Percentiles rank a stretch among this genome's conserved stretches.
Conservation (phyloP, 1,140 invertebrate species). For the Caenorhabditis remanei region DNA sequence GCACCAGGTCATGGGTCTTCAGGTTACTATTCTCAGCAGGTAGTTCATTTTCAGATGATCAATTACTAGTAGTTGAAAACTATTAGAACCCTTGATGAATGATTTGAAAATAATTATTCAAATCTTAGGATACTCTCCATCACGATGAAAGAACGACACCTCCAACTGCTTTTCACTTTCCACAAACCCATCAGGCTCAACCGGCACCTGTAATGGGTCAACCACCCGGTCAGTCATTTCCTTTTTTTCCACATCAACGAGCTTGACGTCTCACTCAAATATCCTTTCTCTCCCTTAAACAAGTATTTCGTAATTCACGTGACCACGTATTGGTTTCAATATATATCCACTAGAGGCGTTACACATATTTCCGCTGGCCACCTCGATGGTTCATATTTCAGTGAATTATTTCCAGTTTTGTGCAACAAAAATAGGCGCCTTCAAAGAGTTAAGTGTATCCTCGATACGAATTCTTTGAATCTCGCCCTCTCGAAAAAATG, state of each 20-base stretch:
- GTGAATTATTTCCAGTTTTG: neutral
- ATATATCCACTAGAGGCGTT: neutral
- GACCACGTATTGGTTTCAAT: slow-evolving; percentile 5
- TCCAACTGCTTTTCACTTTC: slow-evolving; percentile 39
- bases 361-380: neutral
- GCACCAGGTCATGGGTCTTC: slow-evolving; percentile 38
- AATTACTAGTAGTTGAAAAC: neutral
- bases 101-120: neutral
- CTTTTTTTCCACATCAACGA: neutral
- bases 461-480: neutral
- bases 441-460: too few relatives aligned
- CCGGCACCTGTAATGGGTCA: slow-evolving; percentile 33
- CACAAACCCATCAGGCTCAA: neutral
- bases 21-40: slow-evolving; percentile 23
- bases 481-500: neutral
- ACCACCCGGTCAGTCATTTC: slow-evolving; percentile 28
- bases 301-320: slow-evolving; percentile 27
- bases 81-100: too few relatives aligned
- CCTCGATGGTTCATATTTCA: neutral
- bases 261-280: too few relatives aligned
- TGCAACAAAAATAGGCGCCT: too few relatives aligned
- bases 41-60: neutral
- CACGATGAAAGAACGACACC: slow-evolving; percentile 37
- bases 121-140: slow-evolving; percentile 9
- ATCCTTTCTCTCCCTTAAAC: neutral